A percentile compares a stretch with the other conserved stretches of the same genome.
Conservation (phyloP, 2,113 vertebrate species). For the Erythrocercus mccallii region DNA sequence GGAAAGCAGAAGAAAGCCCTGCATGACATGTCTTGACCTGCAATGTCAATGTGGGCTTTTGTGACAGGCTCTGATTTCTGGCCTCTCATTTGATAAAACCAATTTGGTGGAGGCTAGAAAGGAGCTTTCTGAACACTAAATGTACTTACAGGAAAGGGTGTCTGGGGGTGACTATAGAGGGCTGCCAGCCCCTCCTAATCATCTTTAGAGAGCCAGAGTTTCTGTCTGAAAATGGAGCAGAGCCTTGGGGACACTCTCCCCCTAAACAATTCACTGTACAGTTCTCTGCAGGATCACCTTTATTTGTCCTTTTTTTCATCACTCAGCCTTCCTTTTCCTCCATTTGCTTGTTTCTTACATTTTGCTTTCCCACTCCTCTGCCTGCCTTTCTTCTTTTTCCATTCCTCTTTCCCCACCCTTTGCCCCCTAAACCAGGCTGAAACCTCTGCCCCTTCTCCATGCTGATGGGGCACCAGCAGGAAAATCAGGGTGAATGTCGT, state of each 20-base stretch:
- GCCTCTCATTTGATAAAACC: conserved; percentile 72
- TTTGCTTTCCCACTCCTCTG: neutral
- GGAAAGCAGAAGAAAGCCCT: conserved; percentile 70
- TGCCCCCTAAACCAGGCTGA: neutral
- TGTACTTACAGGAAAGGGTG: conserved; percentile 28
- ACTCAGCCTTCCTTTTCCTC: neutral
- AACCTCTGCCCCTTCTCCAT: rapidly evolving
- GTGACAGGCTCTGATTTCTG: conserved; percentile 64
- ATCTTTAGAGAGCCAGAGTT: neutral
- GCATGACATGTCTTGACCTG: conserved; percentile 63
- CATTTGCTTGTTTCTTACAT: neutral
- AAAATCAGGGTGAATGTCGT: neutral
- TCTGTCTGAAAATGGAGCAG: neutral
- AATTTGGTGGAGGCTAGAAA: conserved; percentile 26
- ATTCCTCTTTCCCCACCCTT: neutral
- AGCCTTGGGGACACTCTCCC: neutral
- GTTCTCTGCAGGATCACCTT: neutral
- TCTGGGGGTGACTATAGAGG: neutral
- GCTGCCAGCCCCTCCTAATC: neutral
- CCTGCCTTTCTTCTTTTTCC: neutral
- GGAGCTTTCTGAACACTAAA: conserved; percentile 5
- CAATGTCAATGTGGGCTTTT: conserved; percentile 70
- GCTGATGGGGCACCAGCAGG: neutral
- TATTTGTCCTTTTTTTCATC: neutral
- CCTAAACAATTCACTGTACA: no score